A percentile compares a stretch with the other conserved stretches of the same genome.
phyloP scores from a whole-genome alignment of 2,797 vertebrate species.

The Phalloptychus januarius region DNA sequence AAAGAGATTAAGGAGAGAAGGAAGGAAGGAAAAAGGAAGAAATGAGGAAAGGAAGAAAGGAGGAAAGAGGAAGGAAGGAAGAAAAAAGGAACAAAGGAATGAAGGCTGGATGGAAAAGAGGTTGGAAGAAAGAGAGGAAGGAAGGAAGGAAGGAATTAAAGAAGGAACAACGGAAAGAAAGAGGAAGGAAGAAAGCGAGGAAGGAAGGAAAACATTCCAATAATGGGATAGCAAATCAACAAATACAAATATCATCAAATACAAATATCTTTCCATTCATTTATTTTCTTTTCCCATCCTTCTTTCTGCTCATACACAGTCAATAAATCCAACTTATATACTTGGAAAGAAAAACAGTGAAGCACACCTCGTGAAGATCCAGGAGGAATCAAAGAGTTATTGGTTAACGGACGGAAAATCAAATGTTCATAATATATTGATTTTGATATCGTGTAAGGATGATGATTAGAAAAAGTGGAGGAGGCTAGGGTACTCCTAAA shows the following conservation, averaged over 20 bases:
- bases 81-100: no score
- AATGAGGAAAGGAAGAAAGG: no score
- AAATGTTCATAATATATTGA: slow-evolving; percentile 13
- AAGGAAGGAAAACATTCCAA: background rate
- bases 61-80: no score
- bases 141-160: no score
- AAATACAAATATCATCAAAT: background rate
- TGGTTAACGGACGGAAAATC: slow-evolving; percentile 27
- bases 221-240: background rate
- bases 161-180: background rate
- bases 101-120: no score
- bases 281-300: background rate
- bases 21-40: no score
- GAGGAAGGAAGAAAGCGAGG: background rate
- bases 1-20: no score
- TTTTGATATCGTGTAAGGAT: background rate
- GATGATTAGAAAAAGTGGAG: background rate
- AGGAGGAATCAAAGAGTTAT: slow-evolving; percentile 29
- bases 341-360: slow-evolving; percentile 7
- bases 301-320: background rate
- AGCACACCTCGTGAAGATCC: slow-evolving; percentile 32
- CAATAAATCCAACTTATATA: slow-evolving; percentile 5
- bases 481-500: background rate
- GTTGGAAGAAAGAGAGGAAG: no score
- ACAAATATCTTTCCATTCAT: background rate